A percentile compares a stretch with the other conserved stretches of the same genome.
These are phyloP conservation scores for Cisticola juncidis DNA, from an alignment of 2,113 vertebrate species.

Conservation along the genomic window DNA sequence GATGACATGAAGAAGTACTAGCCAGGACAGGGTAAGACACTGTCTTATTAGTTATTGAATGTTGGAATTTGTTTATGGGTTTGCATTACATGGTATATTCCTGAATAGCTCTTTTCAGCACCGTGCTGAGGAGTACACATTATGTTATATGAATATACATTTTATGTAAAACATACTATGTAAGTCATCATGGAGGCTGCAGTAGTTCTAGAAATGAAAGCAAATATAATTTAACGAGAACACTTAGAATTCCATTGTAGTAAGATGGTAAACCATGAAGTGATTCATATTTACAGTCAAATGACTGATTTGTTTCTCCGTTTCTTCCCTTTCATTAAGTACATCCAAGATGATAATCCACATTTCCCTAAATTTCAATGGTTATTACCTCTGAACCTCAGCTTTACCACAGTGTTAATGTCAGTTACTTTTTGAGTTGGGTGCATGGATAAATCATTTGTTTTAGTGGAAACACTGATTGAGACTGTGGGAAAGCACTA, in stretches of 20 bases:
- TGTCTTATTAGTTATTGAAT: background rate
- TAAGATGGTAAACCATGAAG: background rate
- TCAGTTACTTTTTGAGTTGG: background rate
- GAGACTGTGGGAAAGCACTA: background rate
- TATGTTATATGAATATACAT: background rate
- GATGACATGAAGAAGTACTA: background rate
- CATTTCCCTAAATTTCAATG: background rate
- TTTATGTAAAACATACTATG: background rate
- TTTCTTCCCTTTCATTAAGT: background rate
- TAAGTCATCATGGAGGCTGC: background rate
- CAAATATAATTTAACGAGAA: background rate
- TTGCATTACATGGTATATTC: background rate
- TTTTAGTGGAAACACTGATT: background rate
- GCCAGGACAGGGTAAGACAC: background rate
- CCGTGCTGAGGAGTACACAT: background rate
- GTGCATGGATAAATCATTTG: background rate
- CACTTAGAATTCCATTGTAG: background rate
- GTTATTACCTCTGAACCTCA: background rate
- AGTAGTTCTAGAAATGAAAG: background rate
- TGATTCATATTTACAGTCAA: background rate
- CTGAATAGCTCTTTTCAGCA: background rate
- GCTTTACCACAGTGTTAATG: background rate
- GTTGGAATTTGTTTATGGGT: background rate
- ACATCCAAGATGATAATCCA: background rate
- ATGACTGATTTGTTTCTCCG: background rate